Conservation (phyloP, 2,113 vertebrate genomes). For the Furnarius figulus region DNA sequence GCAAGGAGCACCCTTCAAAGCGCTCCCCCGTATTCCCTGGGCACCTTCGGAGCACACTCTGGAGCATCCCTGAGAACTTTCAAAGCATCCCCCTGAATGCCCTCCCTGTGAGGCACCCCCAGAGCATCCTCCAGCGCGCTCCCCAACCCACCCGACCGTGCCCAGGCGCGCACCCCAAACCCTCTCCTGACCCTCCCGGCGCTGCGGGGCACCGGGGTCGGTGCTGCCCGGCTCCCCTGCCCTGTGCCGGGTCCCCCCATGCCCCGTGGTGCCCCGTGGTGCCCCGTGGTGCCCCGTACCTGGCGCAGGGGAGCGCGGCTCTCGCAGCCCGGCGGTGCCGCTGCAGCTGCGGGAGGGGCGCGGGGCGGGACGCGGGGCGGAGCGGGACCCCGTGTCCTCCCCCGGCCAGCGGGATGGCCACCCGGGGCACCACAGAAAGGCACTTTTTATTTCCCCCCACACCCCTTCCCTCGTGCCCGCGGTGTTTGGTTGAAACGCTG, state of each 20-base stretch:
- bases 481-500: not conserved
- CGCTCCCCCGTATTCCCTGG: not conserved
- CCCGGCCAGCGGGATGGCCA: not conserved
- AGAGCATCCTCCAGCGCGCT: not conserved
- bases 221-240: too few relatives aligned
- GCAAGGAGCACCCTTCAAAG: not conserved
- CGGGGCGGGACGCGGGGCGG: not conserved
- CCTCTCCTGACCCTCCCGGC: too few relatives aligned
- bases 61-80: not conserved
- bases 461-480: not conserved
- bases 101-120: not conserved
- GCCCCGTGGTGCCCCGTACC: not conserved
- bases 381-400: not conserved
- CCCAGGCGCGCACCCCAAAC: accelerated
- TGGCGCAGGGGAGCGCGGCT: not conserved
- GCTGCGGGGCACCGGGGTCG: too few relatives aligned
- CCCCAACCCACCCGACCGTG: too few relatives aligned
- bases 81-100: not conserved
- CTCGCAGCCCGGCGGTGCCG: not conserved
- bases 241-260: too few relatives aligned
- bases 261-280: too few relatives aligned
- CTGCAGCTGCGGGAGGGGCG: not conserved
- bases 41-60: not conserved
- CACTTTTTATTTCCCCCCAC: not conserved
- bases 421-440: not conserved